Evolutionary conservation across 2,797 vertebrate genomes (phyloP), one percentile per base, ranked within the genome.

Genomic region (Triplophysa bombifrons): DNA sequence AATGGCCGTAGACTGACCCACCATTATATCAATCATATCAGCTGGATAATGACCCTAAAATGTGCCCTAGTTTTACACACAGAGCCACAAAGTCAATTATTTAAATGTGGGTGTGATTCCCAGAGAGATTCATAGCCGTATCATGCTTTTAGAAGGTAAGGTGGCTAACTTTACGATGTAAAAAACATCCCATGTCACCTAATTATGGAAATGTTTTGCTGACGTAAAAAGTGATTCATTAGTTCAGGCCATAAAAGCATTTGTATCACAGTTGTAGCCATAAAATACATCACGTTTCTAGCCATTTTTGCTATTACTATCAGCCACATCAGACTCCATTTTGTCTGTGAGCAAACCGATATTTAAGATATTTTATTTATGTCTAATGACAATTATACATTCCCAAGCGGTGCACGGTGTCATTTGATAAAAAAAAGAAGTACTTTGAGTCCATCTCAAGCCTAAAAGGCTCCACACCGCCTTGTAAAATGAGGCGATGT

Each of bases 11-110:
- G 19, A 66, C 38, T 64, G 76, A 76, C 61, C 55, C 74, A 55
- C 22, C 78, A 76, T 84, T 75, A 81, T 51, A 76, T 78, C 72
- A 69, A 82, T 80, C 80, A 83, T 34, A 69, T 79, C 85, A 80
- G 34, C 58, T 66, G 44, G 48, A 50, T 41, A 64, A 76, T 46
- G 68, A 66, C 78, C 75, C 75, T 79, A 74, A 81, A 74, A 81
- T 38, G 14, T 75, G 81, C 20, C 85, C 81, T 66, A 84, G 44
- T 81, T 86, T 78, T 13, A 51, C 51, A 44, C 27, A 67, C 16
- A 46, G 65, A 56, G 16, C 30, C 17, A 51, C 38, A 70, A 13
- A 56, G 60, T 66, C 16, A 11, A 34, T 46, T 51, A 50, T 27
- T 20, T 73, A 27, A 66, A 71, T 41, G 44, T 51, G 25, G 27